Conservation (phyloP, 2,113 vertebrate genomes). For the Noturus placidus region DNA sequence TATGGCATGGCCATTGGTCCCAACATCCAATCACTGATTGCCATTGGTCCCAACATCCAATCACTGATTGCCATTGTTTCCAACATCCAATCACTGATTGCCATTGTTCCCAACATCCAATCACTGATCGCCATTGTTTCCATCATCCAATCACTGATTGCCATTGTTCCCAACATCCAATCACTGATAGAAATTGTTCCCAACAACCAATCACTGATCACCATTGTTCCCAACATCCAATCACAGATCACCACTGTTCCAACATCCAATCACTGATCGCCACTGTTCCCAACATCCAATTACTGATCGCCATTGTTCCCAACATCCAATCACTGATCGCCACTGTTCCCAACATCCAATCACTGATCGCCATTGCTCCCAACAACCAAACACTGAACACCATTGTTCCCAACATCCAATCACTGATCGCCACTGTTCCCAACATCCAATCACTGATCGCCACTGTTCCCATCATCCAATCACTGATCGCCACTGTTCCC, state of each 20-base stretch:
- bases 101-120: not conserved
- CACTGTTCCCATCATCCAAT: not conserved
- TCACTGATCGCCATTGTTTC: too few relatives aligned
- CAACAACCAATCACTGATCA: not conserved
- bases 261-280: not conserved
- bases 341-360: not conserved
- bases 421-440: not conserved
- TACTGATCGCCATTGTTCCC: too few relatives aligned
- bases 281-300: not conserved
- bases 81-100: not conserved
- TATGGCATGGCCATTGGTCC: not conserved
- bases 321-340: not conserved
- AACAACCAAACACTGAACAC: not conserved
- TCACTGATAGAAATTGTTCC: not conserved
- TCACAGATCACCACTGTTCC: not conserved
- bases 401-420: not conserved
- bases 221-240: not conserved
- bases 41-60: not conserved
- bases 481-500: not conserved
- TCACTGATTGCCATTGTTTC: not conserved
- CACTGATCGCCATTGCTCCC: too few relatives aligned
- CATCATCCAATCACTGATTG: not conserved
- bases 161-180: not conserved
- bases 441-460: not conserved
- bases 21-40: not conserved